Conservation (phyloP, 1,140 invertebrate species). For the Reticulitermes speratus region DNA sequence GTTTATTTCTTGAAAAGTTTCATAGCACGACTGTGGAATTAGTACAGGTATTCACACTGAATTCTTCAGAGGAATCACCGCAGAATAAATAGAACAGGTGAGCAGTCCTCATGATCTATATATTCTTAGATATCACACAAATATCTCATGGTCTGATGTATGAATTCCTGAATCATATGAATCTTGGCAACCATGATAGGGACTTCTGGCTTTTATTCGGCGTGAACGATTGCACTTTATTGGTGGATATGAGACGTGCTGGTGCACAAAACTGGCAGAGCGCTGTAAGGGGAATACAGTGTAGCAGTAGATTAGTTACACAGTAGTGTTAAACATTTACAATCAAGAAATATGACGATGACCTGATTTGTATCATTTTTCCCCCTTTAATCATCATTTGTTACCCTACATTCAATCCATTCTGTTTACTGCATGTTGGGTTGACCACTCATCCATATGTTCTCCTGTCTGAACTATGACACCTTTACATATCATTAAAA, state of each 20-base stretch:
- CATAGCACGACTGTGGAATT: not conserved
- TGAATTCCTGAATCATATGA: conserved; percentile 34
- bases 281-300: not conserved
- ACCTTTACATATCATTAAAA: no score
- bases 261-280: conserved; percentile 29
- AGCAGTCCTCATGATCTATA: not conserved
- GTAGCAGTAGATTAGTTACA: not conserved
- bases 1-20: not conserved
- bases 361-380: no score
- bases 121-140: conserved; percentile 26
- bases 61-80: not conserved
- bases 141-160: conserved; percentile 34
- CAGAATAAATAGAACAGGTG: not conserved
- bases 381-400: no score
- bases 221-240: conserved; percentile 27
- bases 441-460: no score
- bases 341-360: no score
- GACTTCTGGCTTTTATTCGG: conserved; percentile 23
- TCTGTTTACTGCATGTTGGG: no score
- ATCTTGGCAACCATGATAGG: conserved; percentile 26
- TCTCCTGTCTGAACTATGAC: no score
- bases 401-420: no score
- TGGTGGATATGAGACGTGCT: conserved; percentile 31
- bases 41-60: not conserved
- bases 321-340: not conserved